A percentile compares a stretch with the other conserved stretches of the same genome.
phyloP scores from a whole-genome alignment of 2,797 vertebrate genomes.

The Anomalospiza imberbis region DNA sequence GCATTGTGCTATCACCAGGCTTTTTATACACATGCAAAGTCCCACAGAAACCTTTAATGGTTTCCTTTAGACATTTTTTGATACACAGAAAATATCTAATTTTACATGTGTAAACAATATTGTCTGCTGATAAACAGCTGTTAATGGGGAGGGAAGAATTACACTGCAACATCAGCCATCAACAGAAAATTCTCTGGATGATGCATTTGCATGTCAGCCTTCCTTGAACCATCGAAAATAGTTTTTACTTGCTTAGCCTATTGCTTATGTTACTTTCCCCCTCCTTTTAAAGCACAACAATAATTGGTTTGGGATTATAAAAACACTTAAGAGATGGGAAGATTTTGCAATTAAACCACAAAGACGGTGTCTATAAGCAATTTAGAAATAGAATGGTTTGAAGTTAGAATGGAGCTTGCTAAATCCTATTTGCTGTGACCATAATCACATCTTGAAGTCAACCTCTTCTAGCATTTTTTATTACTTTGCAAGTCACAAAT shows the following conservation, averaged over 20 bases:
- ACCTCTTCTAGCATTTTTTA: not conserved
- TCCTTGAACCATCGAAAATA: not conserved
- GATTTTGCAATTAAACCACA: not conserved
- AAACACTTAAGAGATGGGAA: not conserved
- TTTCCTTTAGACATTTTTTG: not conserved
- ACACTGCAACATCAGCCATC: not conserved
- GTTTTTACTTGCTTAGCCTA: not conserved
- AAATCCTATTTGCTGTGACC: not conserved
- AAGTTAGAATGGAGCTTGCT: not conserved
- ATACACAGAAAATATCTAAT: not conserved
- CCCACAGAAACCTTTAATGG: not conserved
- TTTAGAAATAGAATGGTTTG: not conserved
- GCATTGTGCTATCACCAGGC: not conserved
- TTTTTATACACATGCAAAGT: not conserved
- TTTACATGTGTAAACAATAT: not conserved
- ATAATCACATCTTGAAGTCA: not conserved
- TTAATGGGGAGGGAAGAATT: not conserved
- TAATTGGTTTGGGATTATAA: not conserved
- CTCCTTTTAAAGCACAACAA: not conserved
- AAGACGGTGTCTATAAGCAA: not conserved
- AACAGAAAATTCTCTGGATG: not conserved
- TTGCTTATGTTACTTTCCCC: not conserved
- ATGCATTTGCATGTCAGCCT: not conserved
- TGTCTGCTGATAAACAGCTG: not conserved
- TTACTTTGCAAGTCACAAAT: not conserved